phyloP scores from a whole-genome alignment of 2,113 vertebrate species.

The Gnathonemus longibarbis region DNA sequence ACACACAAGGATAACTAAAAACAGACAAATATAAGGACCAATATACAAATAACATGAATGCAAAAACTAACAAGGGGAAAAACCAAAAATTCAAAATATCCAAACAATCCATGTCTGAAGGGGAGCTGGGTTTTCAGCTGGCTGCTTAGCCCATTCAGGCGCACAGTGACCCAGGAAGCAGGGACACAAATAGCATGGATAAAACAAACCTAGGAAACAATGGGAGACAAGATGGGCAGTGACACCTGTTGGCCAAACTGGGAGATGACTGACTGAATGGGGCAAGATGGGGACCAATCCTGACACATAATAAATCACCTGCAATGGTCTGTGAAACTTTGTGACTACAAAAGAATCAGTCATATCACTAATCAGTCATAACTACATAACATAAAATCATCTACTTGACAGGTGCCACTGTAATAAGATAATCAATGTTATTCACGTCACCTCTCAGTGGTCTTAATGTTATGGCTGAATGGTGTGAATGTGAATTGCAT shows the following conservation, averaged over 20 bases:
- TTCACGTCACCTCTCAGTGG: no score
- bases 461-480: not conserved
- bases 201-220: not conserved
- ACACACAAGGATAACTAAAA: not conserved
- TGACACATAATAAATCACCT: no score
- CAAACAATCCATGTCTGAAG: not conserved
- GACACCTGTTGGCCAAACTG: not conserved
- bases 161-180: not conserved
- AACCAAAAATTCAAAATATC: not conserved
- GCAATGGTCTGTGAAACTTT: no score
- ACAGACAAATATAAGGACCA: not conserved
- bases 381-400: no score
- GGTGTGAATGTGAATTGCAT: not conserved
- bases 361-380: no score
- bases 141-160: no score
- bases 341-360: no score
- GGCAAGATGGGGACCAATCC: not conserved
- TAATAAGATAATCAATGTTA: no score
- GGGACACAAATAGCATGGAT: not conserved
- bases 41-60: not conserved
- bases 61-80: not conserved
- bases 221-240: not conserved
- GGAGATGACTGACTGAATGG: not conserved
- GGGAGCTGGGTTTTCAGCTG: no score
- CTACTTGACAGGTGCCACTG: no score